These are phyloP conservation scores for Lycodopsis pacificus DNA, from an alignment of 2,797 vertebrate genomes.

Conservation along the genomic window DNA sequence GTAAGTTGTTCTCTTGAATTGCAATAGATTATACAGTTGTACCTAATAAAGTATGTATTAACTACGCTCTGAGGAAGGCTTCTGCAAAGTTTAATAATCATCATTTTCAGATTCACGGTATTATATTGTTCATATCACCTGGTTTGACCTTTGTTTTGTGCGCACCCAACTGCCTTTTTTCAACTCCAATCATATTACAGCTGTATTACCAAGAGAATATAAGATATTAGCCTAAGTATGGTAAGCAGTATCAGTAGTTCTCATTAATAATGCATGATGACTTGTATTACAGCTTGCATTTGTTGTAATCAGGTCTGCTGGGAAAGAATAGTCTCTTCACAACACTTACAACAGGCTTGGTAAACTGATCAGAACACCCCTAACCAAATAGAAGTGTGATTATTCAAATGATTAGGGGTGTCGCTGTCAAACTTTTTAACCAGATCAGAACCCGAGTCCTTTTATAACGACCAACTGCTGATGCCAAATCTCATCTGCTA, in stretches of 20 bases:
- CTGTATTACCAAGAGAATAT: constrained; percentile 15
- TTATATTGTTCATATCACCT: neutral
- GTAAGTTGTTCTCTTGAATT: neutral
- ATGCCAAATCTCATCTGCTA: neutral
- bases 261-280: constrained; percentile 45
- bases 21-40: neutral
- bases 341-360: neutral
- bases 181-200: neutral
- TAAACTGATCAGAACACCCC: neutral
- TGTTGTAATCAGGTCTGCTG: constrained; percentile 25
- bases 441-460: neutral
- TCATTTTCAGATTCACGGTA: neutral
- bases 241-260: constrained; percentile 21
- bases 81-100: neutral
- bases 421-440: neutral
- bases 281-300: constrained; percentile 28
- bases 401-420: neutral
- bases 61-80: neutral
- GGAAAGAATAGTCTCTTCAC: constrained; percentile 1
- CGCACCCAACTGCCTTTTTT: neutral
- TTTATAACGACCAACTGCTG: neutral
- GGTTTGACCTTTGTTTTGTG: neutral
- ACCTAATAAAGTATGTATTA: neutral
- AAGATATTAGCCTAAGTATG: neutral
- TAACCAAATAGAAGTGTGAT: neutral